Conservation (phyloP, 2,113 vertebrate genomes). For the Hyaena hyaena region DNA sequence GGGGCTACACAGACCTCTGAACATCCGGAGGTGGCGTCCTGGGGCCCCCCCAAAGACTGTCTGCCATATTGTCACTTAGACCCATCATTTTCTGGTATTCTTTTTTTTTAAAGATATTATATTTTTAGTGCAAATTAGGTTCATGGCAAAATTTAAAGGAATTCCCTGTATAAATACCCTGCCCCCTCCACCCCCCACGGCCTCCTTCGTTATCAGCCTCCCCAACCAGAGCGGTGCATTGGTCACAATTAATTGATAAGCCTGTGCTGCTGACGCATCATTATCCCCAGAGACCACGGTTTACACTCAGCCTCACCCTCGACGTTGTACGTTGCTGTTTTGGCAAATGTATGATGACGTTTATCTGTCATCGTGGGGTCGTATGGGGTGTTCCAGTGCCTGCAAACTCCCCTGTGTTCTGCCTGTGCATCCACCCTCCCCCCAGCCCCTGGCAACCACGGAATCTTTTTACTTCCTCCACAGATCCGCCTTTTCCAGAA, state of each 20-base stretch:
- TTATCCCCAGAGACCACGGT: not conserved
- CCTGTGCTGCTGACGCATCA: fast-evolving
- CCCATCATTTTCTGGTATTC: not conserved
- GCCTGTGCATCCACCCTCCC: not conserved
- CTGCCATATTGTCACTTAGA: fast-evolving
- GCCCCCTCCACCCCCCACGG: too few species aligned
- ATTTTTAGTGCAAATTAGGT: not conserved
- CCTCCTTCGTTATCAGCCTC: too few species aligned
- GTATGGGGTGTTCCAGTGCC: fast-evolving
- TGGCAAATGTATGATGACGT: not conserved
- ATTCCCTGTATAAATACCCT: not conserved
- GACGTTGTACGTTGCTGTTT: not conserved
- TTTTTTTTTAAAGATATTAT: not conserved
- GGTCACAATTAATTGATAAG: not conserved
- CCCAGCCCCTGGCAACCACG: not conserved
- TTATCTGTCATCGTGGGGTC: not conserved
- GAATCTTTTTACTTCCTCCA: not conserved
- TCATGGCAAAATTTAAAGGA: not conserved
- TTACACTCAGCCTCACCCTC: not conserved
- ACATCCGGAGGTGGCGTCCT: fast-evolving
- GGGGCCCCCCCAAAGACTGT: fast-evolving
- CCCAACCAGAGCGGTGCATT: not conserved
- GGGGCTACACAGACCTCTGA: fast-evolving
- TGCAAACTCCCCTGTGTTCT: fast-evolving
- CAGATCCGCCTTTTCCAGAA: not conserved